Percentiles rank a stretch among this genome's conserved stretches.
These are phyloP conservation scores for Euspilapteryx auroguttella DNA, from an alignment of 2,888 invertebrate genomes.

Conservation along the genomic window DNA sequence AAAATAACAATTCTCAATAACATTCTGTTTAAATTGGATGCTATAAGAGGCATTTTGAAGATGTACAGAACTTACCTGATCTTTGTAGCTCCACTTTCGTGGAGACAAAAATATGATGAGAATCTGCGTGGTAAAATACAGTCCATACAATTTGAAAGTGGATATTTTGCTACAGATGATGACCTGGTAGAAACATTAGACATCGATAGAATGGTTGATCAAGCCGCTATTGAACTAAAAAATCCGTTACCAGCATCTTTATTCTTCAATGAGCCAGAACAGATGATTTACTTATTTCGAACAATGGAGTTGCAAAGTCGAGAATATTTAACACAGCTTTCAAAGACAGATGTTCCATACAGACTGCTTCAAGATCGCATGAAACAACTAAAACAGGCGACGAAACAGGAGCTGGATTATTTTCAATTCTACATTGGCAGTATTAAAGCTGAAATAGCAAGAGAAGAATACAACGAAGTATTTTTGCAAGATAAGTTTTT, in stretches of 20 bases:
- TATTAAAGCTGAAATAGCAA: conserved; percentile 28
- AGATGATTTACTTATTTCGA: conserved; percentile 42
- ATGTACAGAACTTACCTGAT: conserved; percentile 39
- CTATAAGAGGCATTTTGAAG: conserved; percentile 35
- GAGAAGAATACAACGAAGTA: conserved; percentile 35
- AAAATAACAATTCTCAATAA: conserved; percentile 35
- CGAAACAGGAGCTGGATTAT: conserved; percentile 38
- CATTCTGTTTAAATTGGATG: conserved; percentile 40
- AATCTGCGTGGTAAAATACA: conserved; percentile 23
- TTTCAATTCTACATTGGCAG: conserved; percentile 43
- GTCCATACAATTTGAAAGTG: conserved; percentile 39
- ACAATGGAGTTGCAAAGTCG: conserved; percentile 50
- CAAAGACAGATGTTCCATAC: conserved; percentile 34
- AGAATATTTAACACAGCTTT: conserved; percentile 39
- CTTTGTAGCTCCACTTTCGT: conserved; percentile 40
- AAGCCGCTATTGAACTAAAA: conserved; percentile 29
- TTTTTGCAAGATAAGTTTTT: conserved; percentile 43
- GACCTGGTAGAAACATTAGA: conserved; percentile 40
- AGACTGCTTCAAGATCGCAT: conserved; percentile 28
- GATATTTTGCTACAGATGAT: conserved; percentile 35
- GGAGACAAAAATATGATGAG: conserved; percentile 42
- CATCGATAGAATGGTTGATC: conserved; percentile 39
- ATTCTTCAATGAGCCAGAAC: conserved; percentile 29
- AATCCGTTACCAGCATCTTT: conserved; percentile 25
- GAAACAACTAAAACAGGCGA: conserved; percentile 27